Percentiles rank a stretch among this genome's conserved stretches.
Evolutionary conservation across 1,140 invertebrate genomes (phyloP).

Genomic region (Aphelinus atriplicis): DNA sequence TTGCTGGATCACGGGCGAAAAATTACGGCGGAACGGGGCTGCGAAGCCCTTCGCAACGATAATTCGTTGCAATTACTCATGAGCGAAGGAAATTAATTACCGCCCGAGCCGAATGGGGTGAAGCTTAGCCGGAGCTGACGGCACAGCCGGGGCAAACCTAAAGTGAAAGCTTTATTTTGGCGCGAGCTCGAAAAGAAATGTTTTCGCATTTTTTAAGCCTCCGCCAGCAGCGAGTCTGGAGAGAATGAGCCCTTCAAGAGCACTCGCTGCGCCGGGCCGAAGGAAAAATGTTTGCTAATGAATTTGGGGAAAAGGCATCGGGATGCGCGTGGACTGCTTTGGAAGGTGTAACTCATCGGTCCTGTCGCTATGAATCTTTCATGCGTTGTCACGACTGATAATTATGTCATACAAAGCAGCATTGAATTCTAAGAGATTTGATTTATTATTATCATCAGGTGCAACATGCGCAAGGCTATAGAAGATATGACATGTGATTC

Average conservation of each 20-base stretch:
- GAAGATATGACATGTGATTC: no score
- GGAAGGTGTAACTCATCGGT: no score
- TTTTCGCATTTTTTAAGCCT: conserved; percentile 27
- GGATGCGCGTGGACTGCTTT: no score
- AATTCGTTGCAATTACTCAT: conserved; percentile 19
- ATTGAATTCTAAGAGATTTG: no score
- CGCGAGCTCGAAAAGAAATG: conserved; percentile 19
- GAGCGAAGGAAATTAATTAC: conserved; percentile 28
- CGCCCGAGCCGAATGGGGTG: background rate
- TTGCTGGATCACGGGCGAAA: background rate
- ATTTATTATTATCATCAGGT: no score
- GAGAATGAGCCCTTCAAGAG: conserved; percentile 26
- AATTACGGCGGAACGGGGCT: background rate
- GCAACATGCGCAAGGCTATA: no score
- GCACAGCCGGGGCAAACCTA: background rate
- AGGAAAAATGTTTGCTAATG: no score
- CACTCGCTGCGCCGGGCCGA: background rate
- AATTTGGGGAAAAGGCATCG: no score
- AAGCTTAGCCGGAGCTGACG: no score
- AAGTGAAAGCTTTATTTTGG: background rate
- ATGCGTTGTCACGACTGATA: no score
- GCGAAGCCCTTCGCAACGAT: background rate
- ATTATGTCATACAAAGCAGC: no score
- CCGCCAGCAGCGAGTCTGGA: background rate
- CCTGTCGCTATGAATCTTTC: no score